Conservation (phyloP, 2,888 invertebrate species). For the Aquatica leii region DNA sequence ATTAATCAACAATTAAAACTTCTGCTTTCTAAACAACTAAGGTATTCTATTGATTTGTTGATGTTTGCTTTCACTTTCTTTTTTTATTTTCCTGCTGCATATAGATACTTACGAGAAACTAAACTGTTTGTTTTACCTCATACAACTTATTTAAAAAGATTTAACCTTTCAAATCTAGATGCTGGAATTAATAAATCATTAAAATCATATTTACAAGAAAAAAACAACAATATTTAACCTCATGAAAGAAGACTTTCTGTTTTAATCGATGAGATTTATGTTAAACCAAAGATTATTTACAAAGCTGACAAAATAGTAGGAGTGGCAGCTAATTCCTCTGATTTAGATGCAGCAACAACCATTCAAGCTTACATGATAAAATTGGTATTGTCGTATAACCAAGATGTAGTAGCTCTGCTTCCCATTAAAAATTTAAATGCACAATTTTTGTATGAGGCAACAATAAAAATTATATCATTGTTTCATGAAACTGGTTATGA, state of each 20-base stretch:
- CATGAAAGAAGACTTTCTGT: not conserved
- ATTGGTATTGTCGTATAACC: not conserved
- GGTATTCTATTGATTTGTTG: not conserved
- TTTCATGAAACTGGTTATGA: not conserved
- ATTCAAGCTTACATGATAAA: not conserved
- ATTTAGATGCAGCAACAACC: not conserved
- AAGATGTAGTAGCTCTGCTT: constrained; percentile 1
- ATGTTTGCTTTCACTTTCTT: not conserved
- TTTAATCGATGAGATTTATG: not conserved
- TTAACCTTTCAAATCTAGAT: not conserved
- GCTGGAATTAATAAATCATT: not conserved
- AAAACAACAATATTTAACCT: not conserved
- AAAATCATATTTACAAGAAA: not conserved
- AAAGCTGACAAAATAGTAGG: not conserved
- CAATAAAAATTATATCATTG: not conserved
- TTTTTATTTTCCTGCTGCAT: not conserved
- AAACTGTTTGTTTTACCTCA: not conserved
- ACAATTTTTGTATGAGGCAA: not conserved
- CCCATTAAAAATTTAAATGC: not conserved
- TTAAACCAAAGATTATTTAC: not conserved
- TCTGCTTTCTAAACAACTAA: no score
- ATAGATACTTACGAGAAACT: not conserved
- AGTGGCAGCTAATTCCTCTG: not conserved
- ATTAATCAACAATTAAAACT: no score
- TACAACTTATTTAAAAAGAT: not conserved